Conservation (phyloP, 2,113 vertebrate genomes). For the Pipra filicauda region DNA sequence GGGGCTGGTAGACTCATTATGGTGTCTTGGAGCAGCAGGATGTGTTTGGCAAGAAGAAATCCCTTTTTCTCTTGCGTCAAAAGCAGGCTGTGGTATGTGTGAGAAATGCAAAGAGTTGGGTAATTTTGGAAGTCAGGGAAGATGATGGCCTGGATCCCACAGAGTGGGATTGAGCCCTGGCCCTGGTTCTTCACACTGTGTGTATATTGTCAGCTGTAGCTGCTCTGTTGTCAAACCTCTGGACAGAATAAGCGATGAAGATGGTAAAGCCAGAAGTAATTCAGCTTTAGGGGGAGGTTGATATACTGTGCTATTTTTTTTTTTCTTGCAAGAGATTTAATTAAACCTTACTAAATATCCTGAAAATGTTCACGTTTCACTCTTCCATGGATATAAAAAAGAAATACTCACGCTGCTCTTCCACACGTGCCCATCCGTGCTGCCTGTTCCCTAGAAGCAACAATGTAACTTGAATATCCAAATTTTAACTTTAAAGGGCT, state of each 20-base stretch:
- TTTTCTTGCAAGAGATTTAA: not conserved
- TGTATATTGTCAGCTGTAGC: not conserved
- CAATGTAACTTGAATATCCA: not conserved
- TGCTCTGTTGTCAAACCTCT: not conserved
- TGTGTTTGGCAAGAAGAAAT: not conserved
- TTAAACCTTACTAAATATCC: not conserved
- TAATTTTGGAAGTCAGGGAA: not conserved
- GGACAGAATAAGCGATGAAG: not conserved
- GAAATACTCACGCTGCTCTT: not conserved
- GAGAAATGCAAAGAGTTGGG: not conserved
- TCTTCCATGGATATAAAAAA: not conserved
- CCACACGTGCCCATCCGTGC: fast-evolving
- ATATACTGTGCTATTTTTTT: not conserved
- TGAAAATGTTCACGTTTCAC: not conserved
- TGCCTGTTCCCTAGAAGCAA: not conserved
- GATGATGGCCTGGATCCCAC: not conserved
- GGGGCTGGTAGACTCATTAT: conserved; percentile 11
- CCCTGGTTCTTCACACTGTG: not conserved
- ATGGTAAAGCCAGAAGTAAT: not conserved
- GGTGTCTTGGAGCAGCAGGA: not conserved
- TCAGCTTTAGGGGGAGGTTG: not conserved
- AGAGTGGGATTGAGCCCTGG: not conserved
- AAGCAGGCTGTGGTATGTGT: not conserved
- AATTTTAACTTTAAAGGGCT: not conserved
- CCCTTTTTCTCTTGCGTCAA: not conserved